Evolutionary conservation across 2,888 invertebrate species (phyloP).

Genomic region (Eristalis intricaria): DNA sequence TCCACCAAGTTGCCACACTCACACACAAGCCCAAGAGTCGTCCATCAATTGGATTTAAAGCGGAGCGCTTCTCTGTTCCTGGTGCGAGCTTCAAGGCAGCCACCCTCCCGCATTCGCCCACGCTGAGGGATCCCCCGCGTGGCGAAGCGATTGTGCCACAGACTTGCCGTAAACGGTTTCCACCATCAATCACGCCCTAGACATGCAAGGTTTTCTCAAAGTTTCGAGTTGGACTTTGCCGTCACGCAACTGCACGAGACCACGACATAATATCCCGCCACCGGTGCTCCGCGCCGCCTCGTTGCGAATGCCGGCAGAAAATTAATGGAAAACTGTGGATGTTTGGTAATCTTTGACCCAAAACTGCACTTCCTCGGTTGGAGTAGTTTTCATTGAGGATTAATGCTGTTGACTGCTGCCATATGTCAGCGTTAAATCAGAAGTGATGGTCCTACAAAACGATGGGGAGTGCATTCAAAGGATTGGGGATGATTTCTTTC

Average conservation of each 20-base stretch:
- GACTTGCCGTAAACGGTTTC: slow-evolving; percentile 44
- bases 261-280: slow-evolving; percentile 18
- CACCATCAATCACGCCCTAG: slow-evolving; percentile 59
- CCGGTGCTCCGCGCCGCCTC: background rate
- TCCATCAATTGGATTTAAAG: slow-evolving; percentile 58
- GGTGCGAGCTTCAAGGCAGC: slow-evolving; percentile 4
- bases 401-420: slow-evolving; percentile 52
- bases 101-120: background rate
- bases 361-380: slow-evolving; percentile 54
- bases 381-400: slow-evolving; percentile 31
- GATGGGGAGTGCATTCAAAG: slow-evolving; percentile 7
- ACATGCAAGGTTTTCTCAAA: slow-evolving; percentile 49
- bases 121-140: slow-evolving; percentile 6
- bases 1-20: background rate
- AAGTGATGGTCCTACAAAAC: slow-evolving; percentile 32
- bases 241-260: slow-evolving; percentile 57
- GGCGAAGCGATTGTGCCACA: slow-evolving; percentile 47
- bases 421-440: slow-evolving; percentile 40
- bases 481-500: background rate
- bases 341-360: slow-evolving; percentile 59
- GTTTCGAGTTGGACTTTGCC: slow-evolving; percentile 30
- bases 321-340: slow-evolving; percentile 3
- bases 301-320: background rate
- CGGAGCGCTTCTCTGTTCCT: background rate
- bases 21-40: background rate